phyloP scores from a whole-genome alignment of 2,888 invertebrate species.

The Celastrina argiolus region DNA sequence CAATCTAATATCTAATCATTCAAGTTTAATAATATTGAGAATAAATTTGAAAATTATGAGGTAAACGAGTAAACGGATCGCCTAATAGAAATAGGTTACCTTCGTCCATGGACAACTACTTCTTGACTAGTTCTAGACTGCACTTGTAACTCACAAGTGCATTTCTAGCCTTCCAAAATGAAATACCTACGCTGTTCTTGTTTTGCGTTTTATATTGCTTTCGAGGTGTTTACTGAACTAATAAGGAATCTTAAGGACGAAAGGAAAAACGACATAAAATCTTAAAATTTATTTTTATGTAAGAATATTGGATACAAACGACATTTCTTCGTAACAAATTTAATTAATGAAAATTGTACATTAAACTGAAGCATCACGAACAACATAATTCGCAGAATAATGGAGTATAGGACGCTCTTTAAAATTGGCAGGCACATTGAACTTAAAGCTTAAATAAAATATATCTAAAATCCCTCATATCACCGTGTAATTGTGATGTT shows the following conservation, averaged over 20 bases:
- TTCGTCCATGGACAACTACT: too few relatives aligned
- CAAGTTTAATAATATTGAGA: too few relatives aligned
- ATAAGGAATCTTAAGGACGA: neutral
- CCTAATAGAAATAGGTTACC: too few relatives aligned
- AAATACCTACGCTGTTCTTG: too few relatives aligned
- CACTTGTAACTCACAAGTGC: too few relatives aligned
- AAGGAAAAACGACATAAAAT: conserved; percentile 28
- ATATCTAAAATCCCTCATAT: conserved; percentile 53
- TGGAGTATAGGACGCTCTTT: conserved; percentile 38
- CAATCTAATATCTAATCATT: too few relatives aligned
- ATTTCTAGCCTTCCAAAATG: too few relatives aligned
- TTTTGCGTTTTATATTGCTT: too few relatives aligned
- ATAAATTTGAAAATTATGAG: too few relatives aligned
- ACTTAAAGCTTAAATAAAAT: conserved; percentile 58
- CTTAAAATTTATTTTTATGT: conserved; percentile 67
- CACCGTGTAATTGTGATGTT: conserved; percentile 64
- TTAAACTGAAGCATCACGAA: conserved; percentile 53
- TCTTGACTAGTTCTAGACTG: too few relatives aligned
- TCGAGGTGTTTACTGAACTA: neutral
- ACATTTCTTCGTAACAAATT: conserved; percentile 69
- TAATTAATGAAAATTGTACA: conserved; percentile 69
- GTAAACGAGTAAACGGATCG: too few relatives aligned
- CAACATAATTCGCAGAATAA: conserved; percentile 39
- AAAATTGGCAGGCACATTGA: conserved; percentile 59
- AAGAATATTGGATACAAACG: conserved; percentile 71